Evolutionary conservation across 2,113 vertebrate genomes (phyloP).

Genomic region (Calonectris borealis): DNA sequence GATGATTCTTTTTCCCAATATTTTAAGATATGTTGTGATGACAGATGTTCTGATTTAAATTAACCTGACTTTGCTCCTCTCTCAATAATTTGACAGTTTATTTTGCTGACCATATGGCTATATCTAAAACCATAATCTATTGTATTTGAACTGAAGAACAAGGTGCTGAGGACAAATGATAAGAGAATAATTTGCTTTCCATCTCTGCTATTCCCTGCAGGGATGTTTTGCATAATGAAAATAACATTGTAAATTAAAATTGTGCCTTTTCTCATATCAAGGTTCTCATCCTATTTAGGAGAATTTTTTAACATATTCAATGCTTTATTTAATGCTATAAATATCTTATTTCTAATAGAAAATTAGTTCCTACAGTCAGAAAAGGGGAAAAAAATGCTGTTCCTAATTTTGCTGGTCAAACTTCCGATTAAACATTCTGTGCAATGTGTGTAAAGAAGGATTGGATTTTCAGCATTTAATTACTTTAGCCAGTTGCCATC

Average conservation of each 20-base stretch:
- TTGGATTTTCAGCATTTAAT: conserved; percentile 70
- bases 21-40: not conserved
- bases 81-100: not conserved
- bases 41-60: not conserved
- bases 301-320: not conserved
- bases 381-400: not conserved
- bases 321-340: conserved; percentile 7
- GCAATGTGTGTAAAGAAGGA: conserved; percentile 41
- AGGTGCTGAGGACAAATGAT: conserved; percentile 10
- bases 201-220: not conserved
- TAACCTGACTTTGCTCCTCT: not conserved
- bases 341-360: conserved; percentile 2
- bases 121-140: not conserved
- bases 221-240: conserved; percentile 21
- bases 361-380: not conserved
- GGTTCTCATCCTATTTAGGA: not conserved
- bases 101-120: conserved; percentile 20
- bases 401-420: conserved; percentile 39
- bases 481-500: conserved; percentile 72
- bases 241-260: conserved; percentile 25
- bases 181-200: conserved; percentile 44
- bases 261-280: not conserved
- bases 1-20: not conserved
- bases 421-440: conserved; percentile 37
- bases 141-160: conserved; percentile 25